A percentile compares a stretch with the other conserved stretches of the same genome.
Evolutionary conservation across 2,797 vertebrate genomes (phyloP).

Genomic region (Xerus rutilus): DNA sequence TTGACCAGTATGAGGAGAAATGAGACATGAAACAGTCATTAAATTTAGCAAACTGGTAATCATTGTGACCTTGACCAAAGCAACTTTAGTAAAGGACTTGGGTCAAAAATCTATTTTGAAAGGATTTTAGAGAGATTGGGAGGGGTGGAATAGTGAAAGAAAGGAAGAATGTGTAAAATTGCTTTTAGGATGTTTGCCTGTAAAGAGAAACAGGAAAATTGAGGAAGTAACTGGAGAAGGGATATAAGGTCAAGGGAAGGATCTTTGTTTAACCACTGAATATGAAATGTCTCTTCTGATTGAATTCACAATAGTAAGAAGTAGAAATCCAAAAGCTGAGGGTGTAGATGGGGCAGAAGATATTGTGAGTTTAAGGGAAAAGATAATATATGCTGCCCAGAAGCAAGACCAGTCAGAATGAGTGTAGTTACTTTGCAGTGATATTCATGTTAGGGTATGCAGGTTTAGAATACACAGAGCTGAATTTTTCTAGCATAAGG

Average conservation of each 20-base stretch:
- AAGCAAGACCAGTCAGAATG: background rate
- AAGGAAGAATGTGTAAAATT: background rate
- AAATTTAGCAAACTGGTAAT: background rate
- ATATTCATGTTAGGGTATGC: background rate
- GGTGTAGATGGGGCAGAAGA: background rate
- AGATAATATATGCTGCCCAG: background rate
- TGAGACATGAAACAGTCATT: background rate
- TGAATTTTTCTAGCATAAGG: background rate
- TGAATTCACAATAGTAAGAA: background rate
- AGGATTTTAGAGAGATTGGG: background rate
- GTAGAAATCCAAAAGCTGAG: background rate
- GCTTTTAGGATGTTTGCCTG: background rate
- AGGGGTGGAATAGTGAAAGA: background rate
- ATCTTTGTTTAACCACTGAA: background rate
- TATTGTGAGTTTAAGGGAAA: background rate
- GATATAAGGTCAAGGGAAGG: background rate
- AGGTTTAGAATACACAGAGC: background rate
- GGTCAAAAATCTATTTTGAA: background rate
- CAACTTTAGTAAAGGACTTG: background rate
- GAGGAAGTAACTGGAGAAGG: background rate
- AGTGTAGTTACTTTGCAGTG: background rate
- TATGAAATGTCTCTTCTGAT: background rate
- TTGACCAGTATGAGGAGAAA: background rate
- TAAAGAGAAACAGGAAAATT: background rate
- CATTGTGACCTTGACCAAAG: background rate